These are phyloP conservation scores for Eudyptes chrysolophus DNA, from an alignment of 2,113 vertebrate species.

Conservation along the genomic window DNA sequence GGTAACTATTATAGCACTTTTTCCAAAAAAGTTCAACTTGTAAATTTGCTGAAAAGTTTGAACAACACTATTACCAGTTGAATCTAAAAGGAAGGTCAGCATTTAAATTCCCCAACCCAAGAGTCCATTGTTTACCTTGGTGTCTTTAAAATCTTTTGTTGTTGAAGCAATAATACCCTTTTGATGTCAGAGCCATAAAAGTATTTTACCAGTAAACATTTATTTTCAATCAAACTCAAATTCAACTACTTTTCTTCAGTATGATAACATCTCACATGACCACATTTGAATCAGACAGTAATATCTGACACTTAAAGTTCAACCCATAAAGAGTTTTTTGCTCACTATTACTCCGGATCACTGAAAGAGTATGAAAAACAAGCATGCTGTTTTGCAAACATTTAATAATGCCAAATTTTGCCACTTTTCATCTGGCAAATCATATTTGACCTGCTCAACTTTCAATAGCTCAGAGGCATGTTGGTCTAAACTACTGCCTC, in stretches of 20 bases:
- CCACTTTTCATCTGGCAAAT: not conserved
- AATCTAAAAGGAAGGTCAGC: not conserved
- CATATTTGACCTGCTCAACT: not conserved
- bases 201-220: not conserved
- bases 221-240: not conserved
- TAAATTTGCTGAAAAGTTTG: not conserved
- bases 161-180: not conserved
- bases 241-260: not conserved
- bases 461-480: accelerated
- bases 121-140: not conserved
- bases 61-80: not conserved
- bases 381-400: not conserved
- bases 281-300: not conserved
- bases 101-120: not conserved
- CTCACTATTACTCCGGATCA: not conserved
- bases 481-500: not conserved
- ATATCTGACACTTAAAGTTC: not conserved
- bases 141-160: not conserved
- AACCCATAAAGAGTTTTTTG: not conserved
- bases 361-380: not conserved
- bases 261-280: not conserved
- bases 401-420: not conserved
- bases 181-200: not conserved
- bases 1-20: not conserved
- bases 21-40: not conserved